Conservation (phyloP, 1,140 invertebrate genomes). For the Pseudoatta argentina region DNA sequence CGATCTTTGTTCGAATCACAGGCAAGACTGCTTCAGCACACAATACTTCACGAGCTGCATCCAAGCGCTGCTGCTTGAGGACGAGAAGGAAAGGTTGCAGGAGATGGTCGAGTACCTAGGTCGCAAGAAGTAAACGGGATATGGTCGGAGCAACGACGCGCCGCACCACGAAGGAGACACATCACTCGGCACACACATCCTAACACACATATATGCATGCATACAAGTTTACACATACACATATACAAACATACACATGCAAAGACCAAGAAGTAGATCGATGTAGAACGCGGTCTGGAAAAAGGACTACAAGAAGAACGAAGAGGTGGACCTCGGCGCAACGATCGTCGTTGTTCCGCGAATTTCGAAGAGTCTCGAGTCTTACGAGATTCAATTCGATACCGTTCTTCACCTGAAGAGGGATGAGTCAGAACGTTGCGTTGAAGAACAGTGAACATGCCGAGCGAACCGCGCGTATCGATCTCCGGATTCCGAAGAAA, state of each 20-base stretch:
- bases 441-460: constrained; percentile 1
- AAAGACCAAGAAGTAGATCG: constrained; percentile 16
- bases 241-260: background rate
- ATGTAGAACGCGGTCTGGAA: constrained; percentile 30
- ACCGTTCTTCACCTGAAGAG: background rate
- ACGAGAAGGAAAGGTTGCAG: constrained; percentile 88
- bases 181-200: background rate
- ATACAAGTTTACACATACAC: background rate
- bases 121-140: constrained; percentile 84
- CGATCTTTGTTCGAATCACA: constrained; percentile 76
- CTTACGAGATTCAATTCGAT: background rate
- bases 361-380: background rate
- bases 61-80: constrained; percentile 87
- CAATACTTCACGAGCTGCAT: constrained; percentile 89
- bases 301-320: background rate
- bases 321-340: background rate
- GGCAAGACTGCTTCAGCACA: constrained; percentile 88
- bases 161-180: constrained; percentile 56
- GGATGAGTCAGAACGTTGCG: background rate
- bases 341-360: constrained; percentile 27
- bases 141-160: constrained; percentile 50
- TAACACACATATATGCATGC: background rate
- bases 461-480: background rate
- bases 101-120: constrained; percentile 89
- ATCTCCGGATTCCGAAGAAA: background rate